Conservation (phyloP, 2,888 invertebrate species). For the Nebria brevicollis region DNA sequence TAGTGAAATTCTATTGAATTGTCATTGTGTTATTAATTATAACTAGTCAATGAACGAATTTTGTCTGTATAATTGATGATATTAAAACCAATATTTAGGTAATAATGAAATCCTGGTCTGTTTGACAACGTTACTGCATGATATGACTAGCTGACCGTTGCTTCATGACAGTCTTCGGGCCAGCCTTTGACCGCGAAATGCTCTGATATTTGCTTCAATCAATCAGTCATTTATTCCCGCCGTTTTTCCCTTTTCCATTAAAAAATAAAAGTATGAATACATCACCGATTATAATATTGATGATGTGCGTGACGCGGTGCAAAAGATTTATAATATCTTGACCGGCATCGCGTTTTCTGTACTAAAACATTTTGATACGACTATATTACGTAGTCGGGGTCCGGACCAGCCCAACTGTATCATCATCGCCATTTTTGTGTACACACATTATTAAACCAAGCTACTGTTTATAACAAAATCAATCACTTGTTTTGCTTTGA, state of each 20-base stretch:
- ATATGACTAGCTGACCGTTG: conserved; percentile 61
- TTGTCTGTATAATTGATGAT: too few species aligned
- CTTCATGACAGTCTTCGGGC: conserved; percentile 65
- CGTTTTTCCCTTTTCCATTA: conserved; percentile 26
- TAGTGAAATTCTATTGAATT: too few species aligned
- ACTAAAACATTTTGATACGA: neutral
- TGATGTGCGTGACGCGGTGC: conserved; percentile 35
- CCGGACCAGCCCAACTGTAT: conserved; percentile 23
- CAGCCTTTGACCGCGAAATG: conserved; percentile 56
- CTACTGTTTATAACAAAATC: conserved; percentile 8
- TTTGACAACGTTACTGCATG: conserved; percentile 46
- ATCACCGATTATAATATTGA: neutral
- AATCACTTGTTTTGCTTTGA: neutral
- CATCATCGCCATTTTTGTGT: conserved; percentile 39
- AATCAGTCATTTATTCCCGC: conserved; percentile 33
- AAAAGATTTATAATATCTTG: neutral
- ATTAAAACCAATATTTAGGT: neutral
- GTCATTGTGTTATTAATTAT: too few species aligned
- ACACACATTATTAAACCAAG: conserved; percentile 14
- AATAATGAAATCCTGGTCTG: conserved; percentile 2
- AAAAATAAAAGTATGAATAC: neutral
- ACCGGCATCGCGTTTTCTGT: conserved; percentile 14
- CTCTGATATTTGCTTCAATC: conserved; percentile 42
- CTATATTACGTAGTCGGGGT: conserved; percentile 25
- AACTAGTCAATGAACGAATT: too few species aligned